Conservation (phyloP, 1,140 invertebrate species). For the Uloborus diversus region DNA sequence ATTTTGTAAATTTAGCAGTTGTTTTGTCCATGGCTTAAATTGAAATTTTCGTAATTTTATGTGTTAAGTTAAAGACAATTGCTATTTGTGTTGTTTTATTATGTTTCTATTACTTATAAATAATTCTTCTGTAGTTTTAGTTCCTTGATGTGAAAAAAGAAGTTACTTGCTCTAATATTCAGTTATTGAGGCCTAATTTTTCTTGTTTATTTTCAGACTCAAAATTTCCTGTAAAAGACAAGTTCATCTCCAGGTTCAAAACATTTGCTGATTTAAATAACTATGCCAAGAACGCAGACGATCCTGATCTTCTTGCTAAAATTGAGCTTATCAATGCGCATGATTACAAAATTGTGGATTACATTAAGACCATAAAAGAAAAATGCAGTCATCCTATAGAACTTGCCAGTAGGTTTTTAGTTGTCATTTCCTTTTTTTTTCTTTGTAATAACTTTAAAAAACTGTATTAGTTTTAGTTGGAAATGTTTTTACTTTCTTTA, state of each 20-base stretch:
- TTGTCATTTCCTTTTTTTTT: background rate
- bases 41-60: too few species aligned
- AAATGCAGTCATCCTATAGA: conserved; percentile 59
- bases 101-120: too few species aligned
- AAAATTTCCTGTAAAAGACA: conserved; percentile 55
- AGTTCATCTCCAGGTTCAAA: conserved; percentile 61
- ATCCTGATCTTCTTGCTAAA: conserved; percentile 63
- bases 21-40: too few species aligned
- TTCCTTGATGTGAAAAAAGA: too few species aligned
- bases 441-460: background rate
- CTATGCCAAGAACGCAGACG: conserved; percentile 62
- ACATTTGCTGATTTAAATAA: conserved; percentile 60
- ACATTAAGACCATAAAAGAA: conserved; percentile 60
- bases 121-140: too few species aligned
- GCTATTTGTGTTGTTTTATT: too few species aligned
- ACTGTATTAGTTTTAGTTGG: background rate
- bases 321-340: conserved; percentile 62
- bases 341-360: conserved; percentile 58
- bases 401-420: conserved; percentile 61
- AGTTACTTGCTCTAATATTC: too few species aligned
- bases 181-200: too few species aligned
- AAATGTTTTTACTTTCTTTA: background rate
- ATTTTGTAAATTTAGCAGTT: too few species aligned
- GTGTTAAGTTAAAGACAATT: too few species aligned
- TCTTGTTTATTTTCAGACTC: conserved; percentile 9